Evolutionary conservation across 1,140 invertebrate genomes (phyloP).

Genomic region (Drosophila saltans): DNA sequence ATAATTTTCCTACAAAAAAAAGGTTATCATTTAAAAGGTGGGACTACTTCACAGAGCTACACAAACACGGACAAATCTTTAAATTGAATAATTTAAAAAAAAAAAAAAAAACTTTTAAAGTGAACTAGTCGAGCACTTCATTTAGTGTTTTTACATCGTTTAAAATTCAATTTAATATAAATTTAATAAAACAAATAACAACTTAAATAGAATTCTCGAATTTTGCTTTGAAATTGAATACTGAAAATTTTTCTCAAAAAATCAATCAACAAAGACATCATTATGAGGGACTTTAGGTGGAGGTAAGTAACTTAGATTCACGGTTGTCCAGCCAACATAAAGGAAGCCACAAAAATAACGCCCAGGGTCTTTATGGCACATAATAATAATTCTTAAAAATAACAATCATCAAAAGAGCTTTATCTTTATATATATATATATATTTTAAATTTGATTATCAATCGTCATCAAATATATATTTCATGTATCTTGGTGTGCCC

Average conservation of each 20-base stretch:
- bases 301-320: conserved; percentile 3
- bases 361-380: not conserved
- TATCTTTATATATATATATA: not conserved
- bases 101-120: too few species aligned
- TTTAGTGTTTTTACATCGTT: too few species aligned
- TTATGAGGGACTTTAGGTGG: not conserved
- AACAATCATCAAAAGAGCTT: not conserved
- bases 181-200: too few species aligned
- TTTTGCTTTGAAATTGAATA: not conserved
- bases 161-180: too few species aligned
- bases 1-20: too few species aligned
- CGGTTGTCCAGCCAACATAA: conserved; percentile 3
- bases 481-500: conserved; percentile 21
- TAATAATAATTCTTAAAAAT: not conserved
- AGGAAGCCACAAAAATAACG: conserved; percentile 5
- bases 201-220: too few species aligned
- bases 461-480: not conserved
- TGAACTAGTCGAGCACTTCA: too few species aligned
- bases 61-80: too few species aligned
- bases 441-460: not conserved
- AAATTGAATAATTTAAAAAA: too few species aligned
- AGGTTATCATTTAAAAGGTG: too few species aligned
- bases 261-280: conserved; percentile 4
- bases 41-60: too few species aligned
- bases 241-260: not conserved